A percentile compares a stretch with the other conserved stretches of the same genome.
Conservation (phyloP, 2,888 invertebrate species). For the Papilio protenor region DNA sequence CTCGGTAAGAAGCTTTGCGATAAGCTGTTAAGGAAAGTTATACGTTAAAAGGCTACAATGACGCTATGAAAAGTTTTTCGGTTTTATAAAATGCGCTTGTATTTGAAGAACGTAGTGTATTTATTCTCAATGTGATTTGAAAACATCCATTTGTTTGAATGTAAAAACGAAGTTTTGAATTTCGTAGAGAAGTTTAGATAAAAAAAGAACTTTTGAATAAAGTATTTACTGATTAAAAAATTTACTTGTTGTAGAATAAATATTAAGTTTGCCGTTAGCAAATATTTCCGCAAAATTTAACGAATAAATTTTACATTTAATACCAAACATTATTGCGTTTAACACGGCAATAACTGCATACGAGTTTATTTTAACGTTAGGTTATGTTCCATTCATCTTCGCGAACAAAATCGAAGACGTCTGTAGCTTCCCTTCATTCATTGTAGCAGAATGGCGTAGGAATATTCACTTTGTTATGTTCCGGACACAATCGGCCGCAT, state of each 20-base stretch:
- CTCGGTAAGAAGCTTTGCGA: not conserved
- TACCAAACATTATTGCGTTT: constrained; percentile 38
- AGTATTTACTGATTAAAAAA: too few species aligned
- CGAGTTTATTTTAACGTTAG: constrained; percentile 54
- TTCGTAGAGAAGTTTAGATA: not conserved
- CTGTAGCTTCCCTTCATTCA: constrained; percentile 70
- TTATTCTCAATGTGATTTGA: too few species aligned
- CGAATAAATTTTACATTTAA: constrained; percentile 36
- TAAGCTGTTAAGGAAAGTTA: not conserved
- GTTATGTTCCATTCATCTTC: constrained; percentile 78
- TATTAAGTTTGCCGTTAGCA: not conserved
- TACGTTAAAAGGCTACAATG: not conserved
- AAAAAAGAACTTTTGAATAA: not conserved
- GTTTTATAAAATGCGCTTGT: not conserved
- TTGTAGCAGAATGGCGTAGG: constrained; percentile 53
- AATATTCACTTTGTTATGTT: constrained; percentile 67
- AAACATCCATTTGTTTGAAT: too few species aligned
- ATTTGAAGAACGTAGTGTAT: not conserved
- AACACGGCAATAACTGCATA: constrained; percentile 48
- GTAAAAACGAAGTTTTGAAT: too few species aligned
- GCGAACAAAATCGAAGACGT: constrained; percentile 69
- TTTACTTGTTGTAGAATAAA: not conserved
- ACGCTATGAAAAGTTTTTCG: not conserved
- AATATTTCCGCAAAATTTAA: not conserved
- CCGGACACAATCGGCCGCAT: constrained; percentile 73